Base-by-base conservation (phyloP, 2,888 invertebrate species). In the Tineola bisselliella region DNA sequence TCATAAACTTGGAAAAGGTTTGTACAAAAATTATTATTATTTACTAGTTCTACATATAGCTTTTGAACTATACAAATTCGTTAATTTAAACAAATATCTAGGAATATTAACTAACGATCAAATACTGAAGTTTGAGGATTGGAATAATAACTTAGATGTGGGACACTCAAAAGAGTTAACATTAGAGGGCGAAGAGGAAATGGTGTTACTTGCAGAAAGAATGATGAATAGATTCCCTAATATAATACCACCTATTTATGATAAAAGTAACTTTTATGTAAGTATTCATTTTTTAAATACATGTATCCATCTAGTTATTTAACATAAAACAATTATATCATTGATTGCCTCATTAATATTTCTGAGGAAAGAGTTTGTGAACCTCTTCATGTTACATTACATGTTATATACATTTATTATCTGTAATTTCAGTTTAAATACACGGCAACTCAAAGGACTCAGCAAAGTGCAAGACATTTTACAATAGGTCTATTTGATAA, bases 101-200 rank as follows among this genome's bases (percentile, higher is more conserved):
- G 89, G 88, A 64, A 65, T 69, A 59, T 70, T 90, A 62, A 77
- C 69, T 30, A 59, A 72, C 56, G 74, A 82, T 11, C 82, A 89
- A 67, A 65, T 89, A 61, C 67, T 76, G 48, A 69, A 72, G 44
- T 73, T 94, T 38, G 72, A 82, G 62, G 75, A 87, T 19, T 95
- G 95, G 95, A 76, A 79, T 52, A 76, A 82, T 60, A 74, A 79
- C 59, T 72, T 91, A 12, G 76, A 87, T 30, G 66, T 75, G 10
- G 78, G 88, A 0, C 80, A 91, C 63, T 88, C 89, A 54, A 92
- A 91, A 70, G 80, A 79, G 65, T 75, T 95, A 54, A 88, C 92
- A 0, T 77, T 84, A n/a, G 94, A 94, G 74, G 95, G 95, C 0
- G 90, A 91, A 70, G 90, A 91, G 70, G 95, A 95, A 78, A 89